Base-by-base conservation (phyloP, 1,140 invertebrate genomes). In the Hermetia illucens region DNA sequence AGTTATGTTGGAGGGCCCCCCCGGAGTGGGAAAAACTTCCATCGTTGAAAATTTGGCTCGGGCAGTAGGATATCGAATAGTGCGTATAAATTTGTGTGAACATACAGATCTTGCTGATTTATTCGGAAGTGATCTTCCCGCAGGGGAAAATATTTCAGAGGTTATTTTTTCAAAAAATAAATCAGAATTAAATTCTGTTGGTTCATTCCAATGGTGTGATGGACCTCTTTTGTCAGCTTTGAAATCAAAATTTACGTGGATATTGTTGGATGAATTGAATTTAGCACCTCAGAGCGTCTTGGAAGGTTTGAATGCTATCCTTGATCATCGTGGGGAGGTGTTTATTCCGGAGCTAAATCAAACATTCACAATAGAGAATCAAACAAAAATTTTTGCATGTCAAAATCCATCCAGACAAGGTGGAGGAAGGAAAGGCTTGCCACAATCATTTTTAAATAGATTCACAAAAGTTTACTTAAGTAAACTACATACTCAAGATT, bases 351-450 rank as follows among this genome's bases (percentile, higher is more conserved):
- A 99, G 68, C 64, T 99, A 1, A 83, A 81, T 9, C 78, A 75
- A 57, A 85, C 78, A 1, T 98, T 99, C 55, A 63, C 70, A 38
- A 72, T 97, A 0, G 71, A 77, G 42, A 51, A 68, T 39, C 64
- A 71, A 35, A 96, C 91, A 0, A 76, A 82, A 48, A 74, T 99
- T 24, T 99, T 99, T 64, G 95, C 83, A 9, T 98, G 93, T 60
- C 95, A 98, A 66, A 99, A 99, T 72, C 95, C 96, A 1, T 64
- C 91, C n/a, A 77, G 76, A 52, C 88, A 98, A 68, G 96, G 96
- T 21, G 92, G 94, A 2, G 91, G 85, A 2, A 70, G 96, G 45
- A 80, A 94, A 62, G 94, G 94, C 8, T 66, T 99, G 31, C 96
- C 96, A 0, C 78, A 87, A 51, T 98, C 94, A 1, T 99, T 99